Base-by-base conservation (phyloP, 37 sponge, comb jelly and placozoan genomes). In the Diacarnus erythraeanus region DNA sequence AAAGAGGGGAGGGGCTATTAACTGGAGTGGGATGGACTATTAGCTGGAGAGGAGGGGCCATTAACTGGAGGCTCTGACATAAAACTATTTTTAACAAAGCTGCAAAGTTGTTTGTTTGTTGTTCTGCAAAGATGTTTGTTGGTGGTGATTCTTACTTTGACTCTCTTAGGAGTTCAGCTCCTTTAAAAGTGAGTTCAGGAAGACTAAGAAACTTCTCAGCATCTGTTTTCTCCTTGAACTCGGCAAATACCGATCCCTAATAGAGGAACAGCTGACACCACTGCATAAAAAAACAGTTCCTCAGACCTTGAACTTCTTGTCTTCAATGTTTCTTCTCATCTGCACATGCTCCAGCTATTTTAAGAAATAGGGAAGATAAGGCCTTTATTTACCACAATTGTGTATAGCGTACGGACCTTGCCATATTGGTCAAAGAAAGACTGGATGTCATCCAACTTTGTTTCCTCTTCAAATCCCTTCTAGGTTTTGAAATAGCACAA, bases 191-290 rank as follows among this genome's bases (percentile, higher is more conserved):
- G 6, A 89, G 65, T 31, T 44, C 23, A n/a, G 40, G 42, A 18
- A 60, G 75, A 51, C 54, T 35, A 12, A 82, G 54, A 47, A 79
- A 79, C 10, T 33, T 8, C 47, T 72, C 74, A 44, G 59, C 74
- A 4, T 34, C 41, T 0, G 25, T 21, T 31, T 64, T 75, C 72
- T 59, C 61, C 51, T 59, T 31, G 71, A 72, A 85, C 43, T 86
- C 94, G 8, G 72, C 94, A 87, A 94, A 94, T 22, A 94, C 82
- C 27, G 94, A 94, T 18, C 93, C 93, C 90, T 92, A 71, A 6
- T 9, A 18, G 64, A 33, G n/a, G 59, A 15, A 21, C 17, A 35
- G 38, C 61, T 76, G 70, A 43, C 51, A 41, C 71, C 23, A 60
- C 18, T 29, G 12, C 5, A 0, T 51, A 64, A 72, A 43, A 29